Percentiles rank a stretch among this genome's conserved stretches.
Conservation (phyloP, 2,888 invertebrate genomes). For the Drosophila monieri region DNA sequence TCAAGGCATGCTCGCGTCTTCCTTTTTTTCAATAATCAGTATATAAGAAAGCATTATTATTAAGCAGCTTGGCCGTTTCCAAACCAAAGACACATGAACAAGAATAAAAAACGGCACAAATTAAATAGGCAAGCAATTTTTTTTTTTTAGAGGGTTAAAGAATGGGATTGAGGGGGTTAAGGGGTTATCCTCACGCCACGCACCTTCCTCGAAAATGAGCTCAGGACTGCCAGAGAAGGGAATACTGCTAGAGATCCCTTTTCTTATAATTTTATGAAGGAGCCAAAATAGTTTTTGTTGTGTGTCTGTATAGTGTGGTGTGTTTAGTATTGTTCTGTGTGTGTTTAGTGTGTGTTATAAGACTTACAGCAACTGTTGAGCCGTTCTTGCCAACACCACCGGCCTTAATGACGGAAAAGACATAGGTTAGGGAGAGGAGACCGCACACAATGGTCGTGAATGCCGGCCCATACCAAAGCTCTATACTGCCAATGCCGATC, state of each 20-base stretch:
- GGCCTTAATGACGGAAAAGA: constrained; percentile 91
- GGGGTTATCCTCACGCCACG: constrained; percentile 41
- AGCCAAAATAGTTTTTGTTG: constrained; percentile 78
- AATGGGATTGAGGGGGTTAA: constrained; percentile 33
- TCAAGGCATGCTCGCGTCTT: constrained; percentile 30
- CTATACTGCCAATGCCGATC: constrained; percentile 86
- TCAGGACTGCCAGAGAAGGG: constrained; percentile 25
- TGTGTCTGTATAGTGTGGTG: constrained; percentile 32
- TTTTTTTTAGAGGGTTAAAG: constrained; percentile 17
- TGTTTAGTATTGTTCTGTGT: constrained; percentile 21
- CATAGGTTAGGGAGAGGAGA: constrained; percentile 89
- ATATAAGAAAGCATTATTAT: constrained; percentile 26
- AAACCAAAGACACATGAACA: constrained; percentile 45
- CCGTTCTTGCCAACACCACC: constrained; percentile 99
- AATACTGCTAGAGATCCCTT: constrained; percentile 4
- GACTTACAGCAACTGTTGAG: constrained; percentile 99
- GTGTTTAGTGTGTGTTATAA: constrained; percentile 40
- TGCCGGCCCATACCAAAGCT: constrained; percentile 91
- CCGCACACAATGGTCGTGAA: constrained; percentile 90
- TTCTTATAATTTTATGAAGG: constrained; percentile 8
- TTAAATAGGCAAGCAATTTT: constrained; percentile 36
- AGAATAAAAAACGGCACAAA: constrained; percentile 42
- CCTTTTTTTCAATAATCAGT: constrained; percentile 12
- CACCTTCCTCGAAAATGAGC: constrained; percentile 39
- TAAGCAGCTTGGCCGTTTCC: constrained; percentile 29